phyloP scores from a whole-genome alignment of 53 echinoderm and acorn worm species.

The Antedon mediterranea region DNA sequence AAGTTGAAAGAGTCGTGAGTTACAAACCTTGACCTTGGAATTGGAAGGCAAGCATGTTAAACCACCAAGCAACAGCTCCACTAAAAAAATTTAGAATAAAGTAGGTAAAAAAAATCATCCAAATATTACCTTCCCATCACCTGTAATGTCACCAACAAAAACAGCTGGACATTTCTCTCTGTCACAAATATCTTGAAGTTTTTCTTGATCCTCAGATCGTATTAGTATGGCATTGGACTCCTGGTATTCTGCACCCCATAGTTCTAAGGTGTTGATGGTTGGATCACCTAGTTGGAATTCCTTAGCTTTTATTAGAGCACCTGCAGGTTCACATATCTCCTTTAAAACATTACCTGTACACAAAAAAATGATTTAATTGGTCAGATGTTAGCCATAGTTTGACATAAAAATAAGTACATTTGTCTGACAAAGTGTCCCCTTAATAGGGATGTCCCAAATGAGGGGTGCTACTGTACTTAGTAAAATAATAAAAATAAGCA shows the following conservation, averaged over 20 bases:
- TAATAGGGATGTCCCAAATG: no score
- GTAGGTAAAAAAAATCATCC: no score
- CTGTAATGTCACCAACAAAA: constrained; percentile 86
- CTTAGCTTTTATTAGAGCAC: constrained; percentile 76
- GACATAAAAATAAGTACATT: no score
- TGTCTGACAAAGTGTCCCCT: no score
- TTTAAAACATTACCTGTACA: constrained; percentile 78
- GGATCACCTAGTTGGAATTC: constrained; percentile 88
- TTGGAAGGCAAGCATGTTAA: no score
- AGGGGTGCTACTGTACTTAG: no score
- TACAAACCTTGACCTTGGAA: no score
- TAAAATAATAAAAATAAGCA: no score
- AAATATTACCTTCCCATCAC: constrained; percentile 95
- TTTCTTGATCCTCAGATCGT: constrained; percentile 27
- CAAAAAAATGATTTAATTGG: not conserved
- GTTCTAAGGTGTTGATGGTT: constrained; percentile 90
- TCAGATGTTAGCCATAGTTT: no score
- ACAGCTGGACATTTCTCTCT: constrained; percentile 82
- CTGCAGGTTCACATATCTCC: constrained; percentile 86
- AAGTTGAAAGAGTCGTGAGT: no score
- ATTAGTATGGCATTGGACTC: constrained; percentile 89
- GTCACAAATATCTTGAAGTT: constrained; percentile 43
- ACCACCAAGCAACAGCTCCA: no score
- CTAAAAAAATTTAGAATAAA: not conserved
- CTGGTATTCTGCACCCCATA: constrained; percentile 99